phyloP scores from a whole-genome alignment of 2,888 invertebrate species.

The Caenorhabditis doughertyi region DNA sequence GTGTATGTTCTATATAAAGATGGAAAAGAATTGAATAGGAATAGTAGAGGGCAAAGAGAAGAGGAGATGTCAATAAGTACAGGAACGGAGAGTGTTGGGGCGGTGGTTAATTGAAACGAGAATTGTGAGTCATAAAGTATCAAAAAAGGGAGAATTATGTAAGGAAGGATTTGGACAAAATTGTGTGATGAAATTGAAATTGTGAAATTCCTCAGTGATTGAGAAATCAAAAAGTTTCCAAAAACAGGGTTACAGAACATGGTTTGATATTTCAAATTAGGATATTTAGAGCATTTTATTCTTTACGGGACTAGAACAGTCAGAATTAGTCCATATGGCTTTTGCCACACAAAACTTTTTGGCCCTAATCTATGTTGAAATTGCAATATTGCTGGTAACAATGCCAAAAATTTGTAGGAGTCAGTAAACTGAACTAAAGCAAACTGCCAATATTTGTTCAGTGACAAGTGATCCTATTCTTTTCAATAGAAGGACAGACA shows the following conservation, averaged over 20 bases:
- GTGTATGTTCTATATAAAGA: constrained; percentile 46
- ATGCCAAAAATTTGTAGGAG: constrained; percentile 12
- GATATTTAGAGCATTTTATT: too few species aligned
- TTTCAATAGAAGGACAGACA: not conserved
- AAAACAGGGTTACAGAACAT: too few species aligned
- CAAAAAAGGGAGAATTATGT: constrained; percentile 7
- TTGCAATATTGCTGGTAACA: constrained; percentile 3
- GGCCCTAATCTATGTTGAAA: constrained; percentile 2
- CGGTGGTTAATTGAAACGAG: constrained; percentile 18
- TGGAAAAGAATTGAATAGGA: constrained; percentile 31
- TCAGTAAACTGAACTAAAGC: constrained; percentile 41
- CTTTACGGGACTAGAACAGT: too few species aligned
- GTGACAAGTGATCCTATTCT: constrained; percentile 49
- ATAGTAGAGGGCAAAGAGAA: not conserved
- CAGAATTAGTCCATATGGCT: too few species aligned
- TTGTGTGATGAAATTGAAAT: constrained; percentile 12
- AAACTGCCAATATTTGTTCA: constrained; percentile 45
- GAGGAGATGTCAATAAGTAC: not conserved
- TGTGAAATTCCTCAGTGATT: too few species aligned
- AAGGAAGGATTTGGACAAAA: not conserved
- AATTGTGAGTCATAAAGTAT: too few species aligned
- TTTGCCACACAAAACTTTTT: constrained; percentile 3
- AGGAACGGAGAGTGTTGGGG: not conserved
- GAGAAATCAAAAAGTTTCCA: too few species aligned
- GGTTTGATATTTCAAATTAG: too few species aligned